phyloP scores from a whole-genome alignment of 1,140 invertebrate species.

The Zophobas atratus region DNA sequence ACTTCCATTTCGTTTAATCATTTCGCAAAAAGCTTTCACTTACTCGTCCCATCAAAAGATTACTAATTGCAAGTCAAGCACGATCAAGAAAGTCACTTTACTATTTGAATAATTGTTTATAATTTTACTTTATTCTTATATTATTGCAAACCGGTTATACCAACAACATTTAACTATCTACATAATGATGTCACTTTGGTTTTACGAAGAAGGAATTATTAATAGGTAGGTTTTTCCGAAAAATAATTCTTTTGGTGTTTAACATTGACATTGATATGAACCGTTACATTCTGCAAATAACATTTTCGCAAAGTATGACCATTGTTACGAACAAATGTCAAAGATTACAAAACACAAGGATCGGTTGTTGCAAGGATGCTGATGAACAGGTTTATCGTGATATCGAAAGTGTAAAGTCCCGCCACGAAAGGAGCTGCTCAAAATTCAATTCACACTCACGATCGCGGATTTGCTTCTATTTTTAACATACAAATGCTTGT shows the following conservation, averaged over 20 bases:
- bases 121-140: slow-evolving; percentile 35
- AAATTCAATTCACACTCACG: slow-evolving; percentile 11
- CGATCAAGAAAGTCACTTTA: slow-evolving; percentile 31
- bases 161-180: background rate
- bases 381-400: slow-evolving; percentile 31
- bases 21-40: slow-evolving; percentile 28
- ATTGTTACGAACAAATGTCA: slow-evolving; percentile 38
- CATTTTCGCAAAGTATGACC: background rate
- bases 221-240: background rate
- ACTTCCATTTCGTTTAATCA: slow-evolving; percentile 19
- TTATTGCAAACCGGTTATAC: slow-evolving; percentile 29
- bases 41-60: slow-evolving; percentile 30
- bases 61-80: slow-evolving; percentile 31
- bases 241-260: background rate
- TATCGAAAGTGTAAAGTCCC: slow-evolving; percentile 29
- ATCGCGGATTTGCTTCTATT: background rate
- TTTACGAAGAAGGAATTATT: slow-evolving; percentile 1
- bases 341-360: slow-evolving; percentile 18
- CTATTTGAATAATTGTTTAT: slow-evolving; percentile 28
- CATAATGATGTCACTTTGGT: slow-evolving; percentile 8
- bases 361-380: slow-evolving; percentile 31
- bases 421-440: slow-evolving; percentile 21
- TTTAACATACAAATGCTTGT: background rate
- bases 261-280: slow-evolving; percentile 31
- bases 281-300: background rate